These are phyloP conservation scores for Eulithis prunata DNA, from an alignment of 2,888 invertebrate species.

Conservation along the genomic window DNA sequence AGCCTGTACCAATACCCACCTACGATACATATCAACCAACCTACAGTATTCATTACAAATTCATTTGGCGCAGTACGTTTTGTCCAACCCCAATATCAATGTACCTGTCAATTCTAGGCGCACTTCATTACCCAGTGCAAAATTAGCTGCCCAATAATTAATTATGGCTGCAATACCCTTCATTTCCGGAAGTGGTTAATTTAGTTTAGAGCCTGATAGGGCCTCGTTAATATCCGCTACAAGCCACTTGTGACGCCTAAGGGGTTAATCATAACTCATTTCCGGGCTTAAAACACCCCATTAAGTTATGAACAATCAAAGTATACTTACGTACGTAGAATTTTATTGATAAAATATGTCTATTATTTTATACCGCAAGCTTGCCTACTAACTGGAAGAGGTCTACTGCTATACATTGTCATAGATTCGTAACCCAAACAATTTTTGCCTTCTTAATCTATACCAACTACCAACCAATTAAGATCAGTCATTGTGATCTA, in stretches of 20 bases:
- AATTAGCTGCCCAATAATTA: constrained; percentile 36
- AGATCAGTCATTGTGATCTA: too few relatives aligned
- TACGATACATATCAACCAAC: too few relatives aligned
- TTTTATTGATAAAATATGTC: too few relatives aligned
- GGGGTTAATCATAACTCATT: constrained; percentile 41
- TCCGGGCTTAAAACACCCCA: constrained; percentile 24
- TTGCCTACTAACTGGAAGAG: too few relatives aligned
- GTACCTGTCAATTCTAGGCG: constrained; percentile 18
- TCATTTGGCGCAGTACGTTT: constrained; percentile 6
- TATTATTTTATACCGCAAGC: too few relatives aligned
- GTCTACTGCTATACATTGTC: too few relatives aligned
- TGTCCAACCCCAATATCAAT: background rate
- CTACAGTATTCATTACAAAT: background rate
- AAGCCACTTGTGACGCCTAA: constrained; percentile 57
- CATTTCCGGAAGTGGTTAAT: constrained; percentile 43
- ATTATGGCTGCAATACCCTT: constrained; percentile 34
- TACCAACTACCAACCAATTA: too few relatives aligned
- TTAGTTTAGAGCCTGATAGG: constrained; percentile 55
- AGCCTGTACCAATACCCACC: too few relatives aligned
- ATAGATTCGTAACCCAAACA: too few relatives aligned
- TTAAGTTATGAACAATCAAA: constrained; percentile 16
- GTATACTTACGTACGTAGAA: background rate
- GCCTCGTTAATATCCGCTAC: constrained; percentile 68
- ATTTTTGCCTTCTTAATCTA: too few relatives aligned
- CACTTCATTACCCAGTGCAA: constrained; percentile 28